These are phyloP conservation scores for Leucopsar rothschildi DNA, from an alignment of 2,113 vertebrate species.

Conservation along the genomic window DNA sequence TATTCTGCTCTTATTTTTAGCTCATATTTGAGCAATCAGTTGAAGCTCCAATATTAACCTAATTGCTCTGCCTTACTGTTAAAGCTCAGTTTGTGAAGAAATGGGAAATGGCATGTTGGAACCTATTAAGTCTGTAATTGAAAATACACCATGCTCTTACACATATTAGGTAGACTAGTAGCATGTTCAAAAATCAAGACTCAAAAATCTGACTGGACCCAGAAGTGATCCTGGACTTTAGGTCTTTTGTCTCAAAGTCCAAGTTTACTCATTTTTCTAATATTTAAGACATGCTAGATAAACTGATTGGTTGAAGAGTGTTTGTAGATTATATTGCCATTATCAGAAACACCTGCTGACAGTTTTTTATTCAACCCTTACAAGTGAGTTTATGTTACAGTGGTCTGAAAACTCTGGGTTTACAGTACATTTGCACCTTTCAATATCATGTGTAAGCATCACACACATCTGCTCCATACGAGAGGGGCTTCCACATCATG, in stretches of 20 bases:
- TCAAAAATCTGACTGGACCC: neutral
- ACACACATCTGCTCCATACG: fast-evolving
- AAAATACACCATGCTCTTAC: neutral
- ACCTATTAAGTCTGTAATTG: neutral
- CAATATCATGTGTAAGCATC: neutral
- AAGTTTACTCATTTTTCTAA: neutral
- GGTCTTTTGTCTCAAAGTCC: neutral
- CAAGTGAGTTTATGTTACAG: neutral
- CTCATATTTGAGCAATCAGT: neutral
- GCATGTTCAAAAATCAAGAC: neutral
- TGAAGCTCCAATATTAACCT: neutral
- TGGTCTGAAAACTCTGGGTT: neutral
- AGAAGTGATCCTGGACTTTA: neutral
- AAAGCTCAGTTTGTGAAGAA: neutral
- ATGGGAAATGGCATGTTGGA: neutral
- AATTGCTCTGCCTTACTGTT: neutral
- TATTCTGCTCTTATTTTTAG: neutral
- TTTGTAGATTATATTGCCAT: neutral
- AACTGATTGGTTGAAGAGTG: neutral
- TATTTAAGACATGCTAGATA: neutral
- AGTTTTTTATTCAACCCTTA: neutral
- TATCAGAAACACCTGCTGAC: neutral
- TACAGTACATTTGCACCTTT: neutral
- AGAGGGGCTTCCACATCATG: neutral
- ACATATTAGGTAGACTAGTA: neutral